These are phyloP conservation scores for Rhincodon typus DNA, from an alignment of 2,797 vertebrate genomes.

Conservation along the genomic window DNA sequence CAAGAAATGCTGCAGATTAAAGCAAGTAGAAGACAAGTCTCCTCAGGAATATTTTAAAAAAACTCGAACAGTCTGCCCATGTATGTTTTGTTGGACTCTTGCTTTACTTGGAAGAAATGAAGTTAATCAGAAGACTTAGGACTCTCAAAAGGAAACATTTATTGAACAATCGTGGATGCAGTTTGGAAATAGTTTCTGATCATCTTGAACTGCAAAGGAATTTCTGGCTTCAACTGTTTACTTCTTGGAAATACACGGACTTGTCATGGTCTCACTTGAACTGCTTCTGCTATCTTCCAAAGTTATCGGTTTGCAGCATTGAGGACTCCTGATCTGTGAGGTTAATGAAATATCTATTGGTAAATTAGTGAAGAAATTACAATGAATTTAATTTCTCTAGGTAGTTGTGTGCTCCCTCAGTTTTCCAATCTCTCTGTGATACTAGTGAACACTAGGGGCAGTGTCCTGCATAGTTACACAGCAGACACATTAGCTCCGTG, in stretches of 20 bases:
- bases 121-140: slow-evolving; percentile 34
- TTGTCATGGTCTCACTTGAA: slow-evolving; percentile 15
- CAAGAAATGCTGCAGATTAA: slow-evolving; percentile 15
- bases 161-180: slow-evolving; percentile 32
- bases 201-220: slow-evolving; percentile 30
- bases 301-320: slow-evolving; percentile 13
- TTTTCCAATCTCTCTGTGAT: slow-evolving; percentile 71
- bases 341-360: slow-evolving; percentile 17
- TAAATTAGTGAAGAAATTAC: slow-evolving; percentile 35
- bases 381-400: slow-evolving; percentile 24
- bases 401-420: slow-evolving; percentile 58
- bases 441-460: slow-evolving; percentile 62
- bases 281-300: slow-evolving; percentile 9
- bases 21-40: slow-evolving; percentile 25
- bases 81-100: slow-evolving; percentile 35
- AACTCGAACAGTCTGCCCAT: not conserved
- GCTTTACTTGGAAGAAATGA: slow-evolving; percentile 36
- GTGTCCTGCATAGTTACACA: slow-evolving; percentile 58
- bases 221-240: slow-evolving; percentile 20
- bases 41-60: not conserved
- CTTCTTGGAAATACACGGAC: slow-evolving; percentile 26
- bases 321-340: not conserved
- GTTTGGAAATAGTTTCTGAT: slow-evolving; percentile 27
- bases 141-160: slow-evolving; percentile 33
- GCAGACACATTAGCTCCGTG: slow-evolving; percentile 86